Base-by-base conservation (phyloP, 1,140 invertebrate species). In the Anagrus nilaparvatae region DNA sequence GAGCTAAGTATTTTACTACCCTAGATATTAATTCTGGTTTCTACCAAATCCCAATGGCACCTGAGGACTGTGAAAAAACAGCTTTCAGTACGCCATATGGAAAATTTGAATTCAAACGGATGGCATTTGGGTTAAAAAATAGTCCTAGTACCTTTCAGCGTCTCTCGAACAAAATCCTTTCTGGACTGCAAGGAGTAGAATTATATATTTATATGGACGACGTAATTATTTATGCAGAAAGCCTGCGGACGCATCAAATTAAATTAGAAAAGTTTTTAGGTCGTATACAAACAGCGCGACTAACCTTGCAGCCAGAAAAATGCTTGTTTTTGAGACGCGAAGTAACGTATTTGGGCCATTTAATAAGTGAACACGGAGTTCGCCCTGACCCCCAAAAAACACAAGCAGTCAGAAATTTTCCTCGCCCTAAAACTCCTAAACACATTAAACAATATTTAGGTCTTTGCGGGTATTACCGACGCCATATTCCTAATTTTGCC, bases 401-500 rank as follows among this genome's bases (percentile, higher is more conserved):
- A 14, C 13, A 23, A 16, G 33, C 33, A 5, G 28, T 37, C 2
- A 14, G 21, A 25, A 10, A 32, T 0, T 44, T 38, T n/a, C 42
- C 42, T 13, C 5, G 2, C 10, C 30, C 29, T 27, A 38, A 38
- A 38, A 33, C 6, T 13, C 18, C 10, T 5, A 38, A 19, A 38
- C 30, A 30, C 13, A 9, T 44, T 3, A 17, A 33, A 16, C 9
- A 39, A 13, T 48, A 40, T 13, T 10, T 44, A 5, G 37, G 37
- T 1, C 18, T 43, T 14, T n/a, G 20, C 1, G 25, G 24, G 6
- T 41, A 37, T 38, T 44, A 31, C 10, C 19, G 44, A 4, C 25
- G 25, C 23, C 41, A 37, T 13, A 36, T 46, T 10, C 24, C 47
- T 13, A 33, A 36, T 6, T 58, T 44, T 40, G 42, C 50, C 1